Evolutionary conservation across 2,797 vertebrate species (phyloP).

Genomic region (Sphenopsis melanotis): DNA sequence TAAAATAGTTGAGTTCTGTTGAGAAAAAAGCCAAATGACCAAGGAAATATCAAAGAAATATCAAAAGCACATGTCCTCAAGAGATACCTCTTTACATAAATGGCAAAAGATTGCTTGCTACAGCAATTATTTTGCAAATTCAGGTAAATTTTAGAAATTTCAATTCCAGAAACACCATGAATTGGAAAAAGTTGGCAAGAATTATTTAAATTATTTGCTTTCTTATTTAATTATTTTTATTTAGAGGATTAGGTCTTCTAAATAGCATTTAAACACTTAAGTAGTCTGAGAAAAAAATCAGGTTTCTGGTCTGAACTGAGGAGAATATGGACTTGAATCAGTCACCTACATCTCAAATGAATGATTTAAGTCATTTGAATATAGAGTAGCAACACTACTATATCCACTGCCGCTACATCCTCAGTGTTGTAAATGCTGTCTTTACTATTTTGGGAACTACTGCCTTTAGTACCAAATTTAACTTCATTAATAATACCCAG

Average conservation of each 20-base stretch:
- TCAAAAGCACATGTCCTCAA: not conserved
- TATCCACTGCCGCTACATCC: not conserved
- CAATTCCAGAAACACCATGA: not conserved
- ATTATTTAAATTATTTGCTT: not conserved
- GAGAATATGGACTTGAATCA: not conserved
- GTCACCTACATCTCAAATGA: not conserved
- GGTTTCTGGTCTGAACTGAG: not conserved
- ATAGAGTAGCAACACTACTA: not conserved
- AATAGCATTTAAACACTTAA: not conserved
- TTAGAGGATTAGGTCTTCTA: not conserved
- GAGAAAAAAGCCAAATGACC: not conserved
- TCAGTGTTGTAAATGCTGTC: not conserved
- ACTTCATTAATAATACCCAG: not conserved
- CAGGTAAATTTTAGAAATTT: not conserved
- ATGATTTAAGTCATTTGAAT: not conserved
- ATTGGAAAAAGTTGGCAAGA: not conserved
- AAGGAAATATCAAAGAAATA: not conserved
- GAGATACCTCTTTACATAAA: not conserved
- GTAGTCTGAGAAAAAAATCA: not conserved
- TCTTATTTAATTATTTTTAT: not conserved
- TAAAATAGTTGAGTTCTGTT: not conserved
- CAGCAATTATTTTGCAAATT: not conserved
- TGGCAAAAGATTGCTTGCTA: not conserved
- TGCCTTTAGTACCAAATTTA: not conserved
- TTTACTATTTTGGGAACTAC: not conserved